Conservation (phyloP, 2,888 invertebrate species). For the Cerceris ruficornis region DNA sequence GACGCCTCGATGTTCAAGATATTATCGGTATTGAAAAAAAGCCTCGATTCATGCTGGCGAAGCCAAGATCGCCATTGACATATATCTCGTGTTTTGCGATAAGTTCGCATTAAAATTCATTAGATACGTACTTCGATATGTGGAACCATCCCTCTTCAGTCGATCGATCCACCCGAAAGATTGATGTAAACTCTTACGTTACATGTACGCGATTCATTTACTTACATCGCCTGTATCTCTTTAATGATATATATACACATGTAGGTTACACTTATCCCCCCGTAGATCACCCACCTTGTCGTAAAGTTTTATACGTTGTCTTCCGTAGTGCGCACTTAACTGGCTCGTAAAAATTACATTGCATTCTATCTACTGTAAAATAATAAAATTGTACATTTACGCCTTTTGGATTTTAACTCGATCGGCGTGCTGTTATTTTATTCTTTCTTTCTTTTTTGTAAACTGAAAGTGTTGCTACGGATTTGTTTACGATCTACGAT, state of each 20-base stretch:
- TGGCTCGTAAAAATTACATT: not conserved
- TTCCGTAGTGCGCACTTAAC: not conserved
- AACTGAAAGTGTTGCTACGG: too few species aligned
- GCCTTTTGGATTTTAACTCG: too few species aligned
- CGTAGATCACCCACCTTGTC: not conserved
- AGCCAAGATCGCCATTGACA: not conserved
- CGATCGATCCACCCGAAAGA: constrained; percentile 4
- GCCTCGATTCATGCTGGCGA: not conserved
- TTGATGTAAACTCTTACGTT: constrained; percentile 1
- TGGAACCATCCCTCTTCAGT: not conserved
- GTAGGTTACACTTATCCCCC: not conserved
- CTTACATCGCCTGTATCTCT: not conserved
- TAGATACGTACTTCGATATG: constrained; percentile 3
- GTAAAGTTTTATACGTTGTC: not conserved
- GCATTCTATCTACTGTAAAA: not conserved
- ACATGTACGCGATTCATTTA: constrained; percentile 5
- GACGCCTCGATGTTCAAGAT: constrained; percentile 2
- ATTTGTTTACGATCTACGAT: too few species aligned
- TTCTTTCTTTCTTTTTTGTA: too few species aligned
- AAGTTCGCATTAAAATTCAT: constrained; percentile 17
- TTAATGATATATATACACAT: not conserved
- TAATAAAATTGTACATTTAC: not conserved
- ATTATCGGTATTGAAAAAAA: not conserved
- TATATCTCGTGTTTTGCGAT: constrained; percentile 7
- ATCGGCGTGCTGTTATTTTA: too few species aligned